Percentiles rank a stretch among this genome's conserved stretches.
Evolutionary conservation across 2,888 invertebrate species (phyloP).

Genomic region (Plagodis pulveraria): DNA sequence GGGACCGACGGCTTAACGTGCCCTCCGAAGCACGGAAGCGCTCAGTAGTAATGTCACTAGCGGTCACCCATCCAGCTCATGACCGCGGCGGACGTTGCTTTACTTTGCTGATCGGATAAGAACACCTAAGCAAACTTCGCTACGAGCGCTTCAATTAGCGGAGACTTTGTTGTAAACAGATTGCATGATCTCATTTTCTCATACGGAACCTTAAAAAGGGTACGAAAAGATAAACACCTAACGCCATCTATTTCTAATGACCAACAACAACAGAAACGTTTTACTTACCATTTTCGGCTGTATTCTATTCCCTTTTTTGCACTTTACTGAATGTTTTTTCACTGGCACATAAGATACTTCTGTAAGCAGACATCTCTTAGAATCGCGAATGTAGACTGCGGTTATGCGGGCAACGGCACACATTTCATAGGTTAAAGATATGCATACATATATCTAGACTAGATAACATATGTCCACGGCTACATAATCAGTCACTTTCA

Average conservation of each 20-base stretch:
- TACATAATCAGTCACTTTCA: conserved; percentile 13
- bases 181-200: too few species aligned
- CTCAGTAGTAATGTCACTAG: too few species aligned
- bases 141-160: too few species aligned
- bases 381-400: conserved; percentile 60
- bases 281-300: conserved; percentile 62
- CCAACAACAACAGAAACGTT: conserved; percentile 16
- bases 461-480: conserved; percentile 16
- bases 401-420: conserved; percentile 60
- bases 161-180: too few species aligned
- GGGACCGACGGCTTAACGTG: too few species aligned
- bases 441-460: conserved; percentile 3
- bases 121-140: too few species aligned
- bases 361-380: conserved; percentile 51
- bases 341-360: conserved; percentile 27
- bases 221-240: conserved; percentile 8
- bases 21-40: too few species aligned
- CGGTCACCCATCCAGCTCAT: too few species aligned
- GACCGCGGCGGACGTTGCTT: too few species aligned
- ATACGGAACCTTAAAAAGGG: neutral
- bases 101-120: too few species aligned
- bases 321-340: conserved; percentile 48
- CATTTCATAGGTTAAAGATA: conserved; percentile 32
- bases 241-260: conserved; percentile 24
- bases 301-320: conserved; percentile 41